Conservation (phyloP, 2,888 invertebrate genomes). For the Parnassius orleans region DNA sequence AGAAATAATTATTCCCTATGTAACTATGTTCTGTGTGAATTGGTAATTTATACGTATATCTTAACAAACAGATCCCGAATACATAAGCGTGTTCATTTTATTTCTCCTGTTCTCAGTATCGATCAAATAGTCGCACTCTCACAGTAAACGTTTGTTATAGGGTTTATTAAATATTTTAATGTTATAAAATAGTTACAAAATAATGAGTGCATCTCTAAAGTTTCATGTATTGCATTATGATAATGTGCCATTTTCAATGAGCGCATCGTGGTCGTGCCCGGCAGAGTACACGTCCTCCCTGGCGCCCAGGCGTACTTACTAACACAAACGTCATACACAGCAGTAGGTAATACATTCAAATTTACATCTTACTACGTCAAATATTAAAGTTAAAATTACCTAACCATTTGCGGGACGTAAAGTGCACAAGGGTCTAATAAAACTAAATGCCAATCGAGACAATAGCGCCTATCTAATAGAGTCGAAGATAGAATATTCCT, state of each 20-base stretch:
- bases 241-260: constrained; percentile 74
- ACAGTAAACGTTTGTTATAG: not conserved
- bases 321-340: constrained; percentile 11
- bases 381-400: constrained; percentile 5
- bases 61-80: too few species aligned
- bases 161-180: too few species aligned
- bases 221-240: constrained; percentile 73
- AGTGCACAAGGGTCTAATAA: constrained; percentile 39
- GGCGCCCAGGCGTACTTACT: constrained; percentile 47
- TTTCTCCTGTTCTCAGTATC: not conserved
- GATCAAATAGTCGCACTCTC: not conserved
- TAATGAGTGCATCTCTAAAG: constrained; percentile 63
- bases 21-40: too few species aligned
- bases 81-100: not conserved
- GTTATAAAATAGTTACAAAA: constrained; percentile 14
- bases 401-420: constrained; percentile 29
- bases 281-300: constrained; percentile 47
- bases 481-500: constrained; percentile 39
- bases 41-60: too few species aligned
- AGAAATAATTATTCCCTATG: too few species aligned
- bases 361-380: not conserved
- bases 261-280: constrained; percentile 55
- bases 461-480: constrained; percentile 40
- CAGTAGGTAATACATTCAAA: not conserved
- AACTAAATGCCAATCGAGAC: constrained; percentile 41